Conservation (phyloP, 2,113 vertebrate species). For the Neodon shergylaensis region DNA sequence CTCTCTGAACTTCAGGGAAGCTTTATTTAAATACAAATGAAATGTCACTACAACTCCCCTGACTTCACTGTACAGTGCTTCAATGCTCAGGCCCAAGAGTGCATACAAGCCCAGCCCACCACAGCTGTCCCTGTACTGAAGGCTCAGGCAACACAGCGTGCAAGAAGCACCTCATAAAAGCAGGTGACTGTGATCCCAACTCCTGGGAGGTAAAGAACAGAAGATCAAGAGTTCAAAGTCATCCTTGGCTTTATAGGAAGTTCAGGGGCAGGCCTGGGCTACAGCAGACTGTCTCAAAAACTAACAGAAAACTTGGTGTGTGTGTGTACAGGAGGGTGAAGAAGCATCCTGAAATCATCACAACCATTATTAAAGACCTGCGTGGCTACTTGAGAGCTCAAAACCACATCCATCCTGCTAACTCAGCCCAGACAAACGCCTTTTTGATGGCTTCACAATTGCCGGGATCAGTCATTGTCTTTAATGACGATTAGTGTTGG, state of each 20-base stretch:
- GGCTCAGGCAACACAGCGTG: not conserved
- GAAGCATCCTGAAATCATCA: constrained; percentile 19
- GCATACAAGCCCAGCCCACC: rapidly evolving
- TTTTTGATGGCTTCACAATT: constrained; percentile 65
- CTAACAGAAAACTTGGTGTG: not conserved
- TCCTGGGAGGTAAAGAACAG: not conserved
- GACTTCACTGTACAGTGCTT: not conserved
- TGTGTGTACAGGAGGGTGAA: not conserved
- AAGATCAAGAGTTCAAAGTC: not conserved
- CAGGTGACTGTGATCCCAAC: not conserved
- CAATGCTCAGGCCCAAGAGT: not conserved
- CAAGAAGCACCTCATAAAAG: too few species aligned
- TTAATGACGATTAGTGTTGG: constrained; percentile 58
- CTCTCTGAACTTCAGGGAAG: too few species aligned
- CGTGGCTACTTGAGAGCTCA: not conserved
- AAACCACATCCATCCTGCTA: not conserved
- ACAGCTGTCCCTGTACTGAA: not conserved
- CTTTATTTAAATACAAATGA: too few species aligned
- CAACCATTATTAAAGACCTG: not conserved
- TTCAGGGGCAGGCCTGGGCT: not conserved
- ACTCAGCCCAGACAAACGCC: constrained; percentile 32
- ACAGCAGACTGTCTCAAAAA: not conserved
- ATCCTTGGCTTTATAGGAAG: not conserved
- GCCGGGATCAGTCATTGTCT: constrained; percentile 51
- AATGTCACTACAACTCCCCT: not conserved